A percentile compares a stretch with the other conserved stretches of the same genome.
Conservation (phyloP, 2,113 vertebrate genomes). For the Melozone crissalis region DNA sequence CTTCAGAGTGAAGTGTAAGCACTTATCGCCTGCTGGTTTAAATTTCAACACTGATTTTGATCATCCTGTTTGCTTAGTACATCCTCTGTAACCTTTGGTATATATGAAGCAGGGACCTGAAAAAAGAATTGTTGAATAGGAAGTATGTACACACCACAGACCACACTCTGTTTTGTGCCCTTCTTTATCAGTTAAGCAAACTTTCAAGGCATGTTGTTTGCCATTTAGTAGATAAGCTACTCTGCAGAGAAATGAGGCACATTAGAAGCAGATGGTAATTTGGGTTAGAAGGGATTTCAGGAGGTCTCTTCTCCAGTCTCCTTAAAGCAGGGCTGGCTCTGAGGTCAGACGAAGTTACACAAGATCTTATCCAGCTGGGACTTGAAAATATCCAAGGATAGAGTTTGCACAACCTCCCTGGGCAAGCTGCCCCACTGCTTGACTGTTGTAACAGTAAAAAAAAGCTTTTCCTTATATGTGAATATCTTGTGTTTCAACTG, state of each 20-base stretch:
- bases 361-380: background rate
- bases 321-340: background rate
- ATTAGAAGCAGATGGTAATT: background rate
- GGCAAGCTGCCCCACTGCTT: background rate
- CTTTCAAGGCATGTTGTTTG: background rate
- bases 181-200: background rate
- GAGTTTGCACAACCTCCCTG: background rate
- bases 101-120: background rate
- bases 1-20: background rate
- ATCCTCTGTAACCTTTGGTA: background rate
- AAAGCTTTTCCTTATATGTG: background rate
- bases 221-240: background rate
- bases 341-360: background rate
- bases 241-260: background rate
- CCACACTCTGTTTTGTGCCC: background rate
- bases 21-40: background rate
- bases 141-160: background rate
- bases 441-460: background rate
- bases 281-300: background rate
- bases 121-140: background rate
- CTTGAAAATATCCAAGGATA: background rate
- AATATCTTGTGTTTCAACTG: background rate
- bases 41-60: background rate
- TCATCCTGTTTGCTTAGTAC: background rate
- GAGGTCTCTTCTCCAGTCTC: background rate